These are phyloP conservation scores for Rambutsinella grinnellia DNA, from an alignment of 2,888 invertebrate genomes.

Conservation along the genomic window DNA sequence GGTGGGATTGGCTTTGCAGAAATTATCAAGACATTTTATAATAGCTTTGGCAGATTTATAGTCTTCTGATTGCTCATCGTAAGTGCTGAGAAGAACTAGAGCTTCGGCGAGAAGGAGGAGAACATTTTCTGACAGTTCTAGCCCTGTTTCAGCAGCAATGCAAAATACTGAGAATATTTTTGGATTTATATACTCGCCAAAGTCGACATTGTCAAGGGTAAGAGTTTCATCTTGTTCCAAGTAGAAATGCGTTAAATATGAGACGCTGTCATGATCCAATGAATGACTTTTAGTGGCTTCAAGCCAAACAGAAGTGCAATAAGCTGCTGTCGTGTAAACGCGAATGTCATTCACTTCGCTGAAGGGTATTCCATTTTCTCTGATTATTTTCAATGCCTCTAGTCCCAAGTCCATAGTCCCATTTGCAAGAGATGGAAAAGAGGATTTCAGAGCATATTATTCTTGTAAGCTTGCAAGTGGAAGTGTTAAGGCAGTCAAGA, in stretches of 20 bases:
- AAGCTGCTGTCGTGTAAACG: constrained; percentile 18
- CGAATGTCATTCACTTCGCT: constrained; percentile 17
- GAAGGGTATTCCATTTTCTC: no score
- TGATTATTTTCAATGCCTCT: no score
- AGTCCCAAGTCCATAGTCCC: no score
- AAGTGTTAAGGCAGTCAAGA: neutral
- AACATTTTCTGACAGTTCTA: neutral
- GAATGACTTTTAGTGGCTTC: no score
- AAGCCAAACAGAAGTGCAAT: constrained; percentile 6
- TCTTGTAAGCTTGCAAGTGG: constrained; percentile 10
- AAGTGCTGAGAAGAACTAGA: neutral
- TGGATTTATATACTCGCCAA: constrained; percentile 1
- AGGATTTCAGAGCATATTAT: constrained; percentile 23
- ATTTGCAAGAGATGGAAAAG: no score
- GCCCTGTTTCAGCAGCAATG: neutral
- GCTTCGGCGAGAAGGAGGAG: neutral
- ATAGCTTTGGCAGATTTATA: neutral
- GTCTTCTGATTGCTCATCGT: neutral
- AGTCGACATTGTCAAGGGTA: constrained; percentile 14
- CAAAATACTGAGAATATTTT: constrained; percentile 4
- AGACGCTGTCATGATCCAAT: no score
- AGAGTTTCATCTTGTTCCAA: no score
- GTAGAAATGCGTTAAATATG: no score
- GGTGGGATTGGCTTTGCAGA: no score
- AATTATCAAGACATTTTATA: neutral